Evolutionary conservation across 2,888 invertebrate species (phyloP).

Genomic region (Hofmannophila pseudospretella): DNA sequence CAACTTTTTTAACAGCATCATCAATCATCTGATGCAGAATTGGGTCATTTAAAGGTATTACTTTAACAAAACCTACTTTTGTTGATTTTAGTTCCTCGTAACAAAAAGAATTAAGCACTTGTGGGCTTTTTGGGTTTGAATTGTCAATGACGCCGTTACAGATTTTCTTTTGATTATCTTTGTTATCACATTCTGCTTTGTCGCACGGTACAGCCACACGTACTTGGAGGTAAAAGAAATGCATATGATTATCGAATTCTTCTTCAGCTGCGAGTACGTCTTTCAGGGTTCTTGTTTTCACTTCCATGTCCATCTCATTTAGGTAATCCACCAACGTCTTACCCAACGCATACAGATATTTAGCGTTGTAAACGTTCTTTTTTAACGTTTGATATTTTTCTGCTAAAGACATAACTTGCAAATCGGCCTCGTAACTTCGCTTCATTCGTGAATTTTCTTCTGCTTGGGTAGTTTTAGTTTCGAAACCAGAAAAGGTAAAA

Average conservation of each 20-base stretch:
- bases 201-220: conserved; percentile 45
- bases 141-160: conserved; percentile 74
- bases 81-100: conserved; percentile 40
- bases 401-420: conserved; percentile 37
- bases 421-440: conserved; percentile 48
- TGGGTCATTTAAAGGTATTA: conserved; percentile 40
- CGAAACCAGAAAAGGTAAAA: conserved; percentile 51
- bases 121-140: conserved; percentile 50
- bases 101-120: conserved; percentile 71
- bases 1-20: conserved; percentile 44
- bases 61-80: conserved; percentile 22
- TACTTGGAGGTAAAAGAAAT: conserved; percentile 49
- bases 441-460: conserved; percentile 30
- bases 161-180: conserved; percentile 53
- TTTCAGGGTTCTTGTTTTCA: conserved; percentile 41
- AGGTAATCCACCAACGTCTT: conserved; percentile 48
- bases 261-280: conserved; percentile 51
- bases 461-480: conserved; percentile 21
- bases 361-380: conserved; percentile 42
- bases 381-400: conserved; percentile 45
- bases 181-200: conserved; percentile 38
- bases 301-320: conserved; percentile 47
- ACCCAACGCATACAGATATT: conserved; percentile 42
- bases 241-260: conserved; percentile 43
- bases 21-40: conserved; percentile 35